Evolutionary conservation across 2,113 vertebrate genomes (phyloP).

Genomic region (Heliornis fulica): DNA sequence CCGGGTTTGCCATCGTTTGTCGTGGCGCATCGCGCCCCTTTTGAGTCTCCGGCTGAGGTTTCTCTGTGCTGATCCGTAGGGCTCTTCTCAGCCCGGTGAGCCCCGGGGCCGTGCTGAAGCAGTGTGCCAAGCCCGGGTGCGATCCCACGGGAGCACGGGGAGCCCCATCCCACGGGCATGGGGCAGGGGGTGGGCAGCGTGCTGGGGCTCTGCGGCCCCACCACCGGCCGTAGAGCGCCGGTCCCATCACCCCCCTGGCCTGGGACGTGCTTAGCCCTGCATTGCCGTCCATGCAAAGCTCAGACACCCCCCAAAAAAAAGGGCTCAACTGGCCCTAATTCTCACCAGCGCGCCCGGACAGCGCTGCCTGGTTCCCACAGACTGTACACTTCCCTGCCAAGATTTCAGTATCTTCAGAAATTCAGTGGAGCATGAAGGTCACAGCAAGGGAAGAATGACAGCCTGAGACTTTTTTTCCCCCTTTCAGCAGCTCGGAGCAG

Average conservation of each 20-base stretch:
- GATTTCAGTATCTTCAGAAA: slow-evolving; percentile 75
- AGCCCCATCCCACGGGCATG: rapidly evolving
- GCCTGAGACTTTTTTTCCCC: slow-evolving; percentile 38
- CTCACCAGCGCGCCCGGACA: not conserved
- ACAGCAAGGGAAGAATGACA: slow-evolving; percentile 69
- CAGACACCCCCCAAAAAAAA: not conserved
- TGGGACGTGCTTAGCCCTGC: not conserved
- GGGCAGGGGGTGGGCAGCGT: not conserved
- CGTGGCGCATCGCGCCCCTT: not conserved
- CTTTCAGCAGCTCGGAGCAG: slow-evolving; percentile 44
- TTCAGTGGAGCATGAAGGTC: slow-evolving; percentile 72
- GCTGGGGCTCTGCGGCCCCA: not conserved
- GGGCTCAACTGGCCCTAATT: slow-evolving; percentile 9
- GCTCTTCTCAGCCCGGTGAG: too few relatives aligned
- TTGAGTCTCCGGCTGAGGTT: not conserved
- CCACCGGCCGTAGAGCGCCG: not conserved
- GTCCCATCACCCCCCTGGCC: not conserved
- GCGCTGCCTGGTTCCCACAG: slow-evolving; percentile 71
- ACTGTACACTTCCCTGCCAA: slow-evolving; percentile 73
- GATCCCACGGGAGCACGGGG: rapidly evolving
- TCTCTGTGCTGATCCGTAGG: not conserved
- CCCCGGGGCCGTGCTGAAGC: rapidly evolving
- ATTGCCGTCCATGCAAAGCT: not conserved
- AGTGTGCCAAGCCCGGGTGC: rapidly evolving
- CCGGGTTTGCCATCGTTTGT: not conserved